Percentiles rank a stretch among this genome's conserved stretches.
These are phyloP conservation scores for Acheta domesticus DNA, from an alignment of 2,888 invertebrate genomes.

Conservation along the genomic window DNA sequence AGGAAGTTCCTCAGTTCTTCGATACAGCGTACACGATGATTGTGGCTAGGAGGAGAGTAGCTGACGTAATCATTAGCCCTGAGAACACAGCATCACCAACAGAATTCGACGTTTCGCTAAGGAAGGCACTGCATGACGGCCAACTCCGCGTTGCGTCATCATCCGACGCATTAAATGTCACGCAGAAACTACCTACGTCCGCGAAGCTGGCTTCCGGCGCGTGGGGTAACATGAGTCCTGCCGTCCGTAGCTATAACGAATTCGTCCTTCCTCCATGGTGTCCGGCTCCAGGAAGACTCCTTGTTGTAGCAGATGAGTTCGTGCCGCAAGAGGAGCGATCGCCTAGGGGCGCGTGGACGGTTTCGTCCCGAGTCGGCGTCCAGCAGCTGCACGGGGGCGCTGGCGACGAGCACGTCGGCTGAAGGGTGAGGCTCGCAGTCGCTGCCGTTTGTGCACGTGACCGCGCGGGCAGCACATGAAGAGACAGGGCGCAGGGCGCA, in stretches of 20 bases:
- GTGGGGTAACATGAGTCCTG: background rate
- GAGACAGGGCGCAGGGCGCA: background rate
- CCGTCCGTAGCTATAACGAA: slow-evolving; percentile 20
- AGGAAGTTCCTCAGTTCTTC: slow-evolving; percentile 68
- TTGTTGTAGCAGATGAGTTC: background rate
- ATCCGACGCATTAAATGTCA: background rate
- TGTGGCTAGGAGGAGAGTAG: slow-evolving; percentile 69
- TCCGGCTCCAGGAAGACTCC: slow-evolving; percentile 21
- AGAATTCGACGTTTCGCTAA: background rate
- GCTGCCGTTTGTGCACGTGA: background rate
- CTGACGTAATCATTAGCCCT: slow-evolving; percentile 63
- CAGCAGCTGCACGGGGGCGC: background rate
- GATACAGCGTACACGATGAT: slow-evolving; percentile 66
- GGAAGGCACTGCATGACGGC: slow-evolving; percentile 18
- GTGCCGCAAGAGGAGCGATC: background rate
- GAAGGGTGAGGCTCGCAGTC: background rate
- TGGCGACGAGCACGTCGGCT: background rate
- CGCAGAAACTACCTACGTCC: slow-evolving; percentile 21
- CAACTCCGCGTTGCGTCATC: background rate
- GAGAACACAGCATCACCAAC: slow-evolving; percentile 29
- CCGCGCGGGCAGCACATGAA: background rate
- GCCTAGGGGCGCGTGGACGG: background rate
- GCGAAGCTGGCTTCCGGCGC: background rate
- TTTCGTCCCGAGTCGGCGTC: background rate
- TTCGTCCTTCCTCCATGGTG: background rate